Evolutionary conservation across 2,888 invertebrate genomes (phyloP), one percentile per base, ranked within the genome.

Genomic region (Disparrhopalites patrizii): DNA sequence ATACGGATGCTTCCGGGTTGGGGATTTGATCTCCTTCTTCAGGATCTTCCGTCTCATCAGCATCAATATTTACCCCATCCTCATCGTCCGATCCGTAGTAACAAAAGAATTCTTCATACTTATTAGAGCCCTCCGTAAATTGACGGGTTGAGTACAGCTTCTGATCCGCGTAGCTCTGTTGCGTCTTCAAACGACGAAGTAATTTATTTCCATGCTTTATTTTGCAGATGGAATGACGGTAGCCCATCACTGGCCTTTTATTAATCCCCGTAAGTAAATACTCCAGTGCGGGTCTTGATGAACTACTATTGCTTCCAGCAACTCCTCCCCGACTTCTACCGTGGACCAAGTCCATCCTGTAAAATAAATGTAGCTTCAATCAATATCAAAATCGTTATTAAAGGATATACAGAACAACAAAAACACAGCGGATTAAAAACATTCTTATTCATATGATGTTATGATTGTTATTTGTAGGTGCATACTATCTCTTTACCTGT

Each of bases 51-150:
- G 89, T 87, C 76, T 91, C 91, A 73, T 91, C 90, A 70, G 92
- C 92, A n/a, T n/a, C n/a, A n/a, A n/a, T n/a, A n/a, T n/a, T n/a
- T n/a, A n/a, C n/a, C n/a, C n/a, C n/a, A n/a, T n/a, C n/a, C 68
- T 90, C 91, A 72, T 91, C 91, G 66, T 90, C 90, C 76, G 91
- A 91, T n/a, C n/a, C n/a, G 27, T 92, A 91, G 77, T 93, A 93
- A 70, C 89, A 89, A 10, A 93, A 89, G 81, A 93, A 93, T 80
- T 93, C 93, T 77, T 93, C 92, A 0, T 90, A 90, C 77, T 92
- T 92, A 73, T 92, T 92, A 0, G 91, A 73, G 1, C 74, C 73
- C 62, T 74, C 74, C 18, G 71, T 70, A 50, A 74, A 74, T 60
- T 73, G 73, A 28, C 66, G 25, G 5, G 70, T 68, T 1, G 68